Evolutionary conservation across 2,113 vertebrate genomes (phyloP), one percentile per base, ranked within the genome.

Genomic region (Poeciliopsis turrubarensis): DNA sequence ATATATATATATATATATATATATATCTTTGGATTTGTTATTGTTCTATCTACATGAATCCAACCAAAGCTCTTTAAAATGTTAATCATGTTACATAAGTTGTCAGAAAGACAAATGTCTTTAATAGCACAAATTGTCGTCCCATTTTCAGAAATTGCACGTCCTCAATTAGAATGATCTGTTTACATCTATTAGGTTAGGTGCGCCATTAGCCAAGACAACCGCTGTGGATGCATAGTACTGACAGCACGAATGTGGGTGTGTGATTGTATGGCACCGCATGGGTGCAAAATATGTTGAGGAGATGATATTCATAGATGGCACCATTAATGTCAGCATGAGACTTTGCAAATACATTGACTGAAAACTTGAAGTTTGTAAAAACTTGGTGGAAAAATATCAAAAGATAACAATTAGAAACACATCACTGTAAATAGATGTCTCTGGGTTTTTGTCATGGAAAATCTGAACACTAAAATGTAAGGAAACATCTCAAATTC

Each of bases 301-400:
- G 62, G 62, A 65, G 19, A 57, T 11, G 22, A n/a, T 57, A 57
- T 57, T 57, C 51, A n/a, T 57, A n/a, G 25, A 57, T n/a, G 51
- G 22, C 51, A 25, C 22, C 51, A n/a, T 25, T 54, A 57, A 57
- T n/a, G 9, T 3, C 51, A 10, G 51, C 51, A n/a, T 57, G 25
- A 57, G 9, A 57, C 51, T 57, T 57, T 57, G 22, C 25, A 11
- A 57, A 57, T 57, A n/a, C 8, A 57, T 57, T 57, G 19, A 25
- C 25, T 57, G 51, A 57, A 1, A 25, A 57, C 15, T 10, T 57
- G 54, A 71, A 67, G 79, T 73, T 65, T 60, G 69, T 60, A 68
- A 81, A 68, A 72, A 71, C 31, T 39, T 63, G 29, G 12, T 30
- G 31, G 29, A 32, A 31, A 15, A 64, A 22, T 31, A 15, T 22